Evolutionary conservation across 2,113 vertebrate genomes (phyloP), one percentile per base, ranked within the genome.

Genomic region (Nerophis lumbriciformis): DNA sequence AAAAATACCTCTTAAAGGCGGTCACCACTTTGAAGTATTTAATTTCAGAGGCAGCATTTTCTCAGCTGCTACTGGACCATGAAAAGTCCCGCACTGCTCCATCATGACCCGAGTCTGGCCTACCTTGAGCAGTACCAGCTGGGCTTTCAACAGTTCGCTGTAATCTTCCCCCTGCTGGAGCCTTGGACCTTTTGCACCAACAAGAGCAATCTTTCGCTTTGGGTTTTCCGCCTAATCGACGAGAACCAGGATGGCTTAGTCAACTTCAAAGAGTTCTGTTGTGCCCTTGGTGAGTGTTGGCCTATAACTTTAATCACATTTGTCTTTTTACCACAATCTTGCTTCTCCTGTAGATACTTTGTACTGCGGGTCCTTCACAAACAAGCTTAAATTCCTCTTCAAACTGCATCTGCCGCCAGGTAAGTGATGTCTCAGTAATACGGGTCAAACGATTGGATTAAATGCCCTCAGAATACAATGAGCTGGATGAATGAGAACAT

Each of bases 41-140:
- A 6, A 3, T 60, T 78, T 72, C 80, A 99, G 97, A 95, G 89
- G 86, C 94, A 99, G 59, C 95, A 98, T 83, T 97, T 99, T 78
- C 90, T 96, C 60, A 93, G 92, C 71, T 97, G 94, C 86, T 99
- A 98, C 44, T 98, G 97, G 96, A 91, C 76, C 19, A 83, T 89
- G 45, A 79, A 80, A 56, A 92, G 91, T 74, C 88, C 92, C 0
- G 82, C 77, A 21, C 84, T 97, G 67, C 92, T 90, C n/a, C 93
- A 98, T 61, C 96, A 98, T 0, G 94, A 99, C 71, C 93, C 95
- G 67, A 96, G 95, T 42, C 88, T 98, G 71, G 93, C 97, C 0
- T 99, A 99, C 71, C 84, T 99, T 61, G 95, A 99, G 9, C 96
- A 99, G 73, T 99, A 99, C 77, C 93, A 95, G 73, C 88, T 99